phyloP scores from a whole-genome alignment of 2,113 vertebrate species.

The Anhinga rufa region DNA sequence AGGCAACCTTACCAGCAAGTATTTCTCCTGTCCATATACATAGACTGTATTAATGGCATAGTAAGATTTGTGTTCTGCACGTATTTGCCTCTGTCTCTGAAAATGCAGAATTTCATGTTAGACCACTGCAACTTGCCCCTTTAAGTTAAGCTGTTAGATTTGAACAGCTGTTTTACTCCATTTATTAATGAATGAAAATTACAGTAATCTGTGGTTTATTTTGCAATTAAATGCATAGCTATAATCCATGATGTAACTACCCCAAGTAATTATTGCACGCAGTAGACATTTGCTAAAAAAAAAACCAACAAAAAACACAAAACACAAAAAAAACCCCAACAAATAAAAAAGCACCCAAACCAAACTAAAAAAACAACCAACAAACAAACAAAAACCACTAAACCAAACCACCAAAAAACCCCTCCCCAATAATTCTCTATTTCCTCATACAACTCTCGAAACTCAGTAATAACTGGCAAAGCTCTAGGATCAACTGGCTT shows the following conservation, averaged over 20 bases:
- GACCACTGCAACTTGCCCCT: background rate
- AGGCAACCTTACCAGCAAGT: slow-evolving; percentile 85
- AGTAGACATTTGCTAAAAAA: background rate
- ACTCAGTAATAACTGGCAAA: background rate
- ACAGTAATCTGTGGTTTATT: background rate
- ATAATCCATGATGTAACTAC: background rate
- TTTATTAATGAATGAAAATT: background rate
- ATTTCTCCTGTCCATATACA: slow-evolving; percentile 98
- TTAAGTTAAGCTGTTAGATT: background rate
- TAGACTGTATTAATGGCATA: slow-evolving; percentile 97
- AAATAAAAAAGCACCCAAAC: no score
- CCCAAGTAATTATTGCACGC: background rate
- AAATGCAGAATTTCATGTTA: slow-evolving; percentile 51
- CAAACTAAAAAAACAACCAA: no score
- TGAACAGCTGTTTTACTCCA: background rate
- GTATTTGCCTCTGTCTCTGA: slow-evolving; percentile 80
- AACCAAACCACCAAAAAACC: background rate
- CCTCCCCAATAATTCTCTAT: background rate
- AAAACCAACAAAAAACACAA: no score
- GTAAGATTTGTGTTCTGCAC: slow-evolving; percentile 92
- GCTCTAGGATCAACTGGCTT: background rate
- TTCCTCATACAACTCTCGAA: background rate
- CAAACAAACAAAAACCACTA: background rate
- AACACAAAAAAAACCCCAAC: no score
- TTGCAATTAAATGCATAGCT: background rate